A percentile compares a stretch with the other conserved stretches of the same genome.
These are phyloP conservation scores for zebrafish (Danio rerio) DNA, from an alignment of 2,113 vertebrate species.

Conservation along the genomic window DNA sequence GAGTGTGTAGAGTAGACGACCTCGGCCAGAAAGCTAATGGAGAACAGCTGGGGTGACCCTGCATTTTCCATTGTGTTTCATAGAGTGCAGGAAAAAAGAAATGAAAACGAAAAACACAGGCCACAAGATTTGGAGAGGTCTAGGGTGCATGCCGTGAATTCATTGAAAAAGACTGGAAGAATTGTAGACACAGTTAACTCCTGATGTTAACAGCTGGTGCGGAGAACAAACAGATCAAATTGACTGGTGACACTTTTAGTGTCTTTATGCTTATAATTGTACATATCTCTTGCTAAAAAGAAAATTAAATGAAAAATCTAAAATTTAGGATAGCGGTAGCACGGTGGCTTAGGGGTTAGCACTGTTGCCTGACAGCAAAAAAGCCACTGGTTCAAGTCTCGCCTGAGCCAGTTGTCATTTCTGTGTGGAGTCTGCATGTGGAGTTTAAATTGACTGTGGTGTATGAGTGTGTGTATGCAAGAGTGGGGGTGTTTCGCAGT, in stretches of 20 bases:
- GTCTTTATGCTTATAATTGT: neutral
- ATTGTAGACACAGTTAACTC: conserved; percentile 37
- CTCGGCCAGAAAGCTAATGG: conserved; percentile 72
- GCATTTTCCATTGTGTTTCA: conserved; percentile 78
- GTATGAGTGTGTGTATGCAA: too few relatives aligned
- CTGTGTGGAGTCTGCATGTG: too few relatives aligned
- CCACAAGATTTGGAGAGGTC: conserved; percentile 48
- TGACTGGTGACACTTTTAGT: neutral
- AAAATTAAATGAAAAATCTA: too few relatives aligned
- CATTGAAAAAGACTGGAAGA: conserved; percentile 61
- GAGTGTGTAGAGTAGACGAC: conserved; percentile 70
- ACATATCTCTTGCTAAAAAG: neutral
- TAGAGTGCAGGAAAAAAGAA: conserved; percentile 35
- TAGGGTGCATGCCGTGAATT: conserved; percentile 57
- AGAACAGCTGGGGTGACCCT: conserved; percentile 74
- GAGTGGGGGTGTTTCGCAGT: too few relatives aligned
- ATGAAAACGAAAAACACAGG: conserved; percentile 44
- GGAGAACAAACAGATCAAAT: neutral
- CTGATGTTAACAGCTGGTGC: neutral
- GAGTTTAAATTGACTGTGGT: too few relatives aligned
- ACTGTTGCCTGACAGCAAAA: too few relatives aligned
- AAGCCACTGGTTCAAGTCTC: too few relatives aligned
- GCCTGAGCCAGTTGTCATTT: too few relatives aligned
- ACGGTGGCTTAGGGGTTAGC: too few relatives aligned
- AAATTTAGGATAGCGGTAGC: too few relatives aligned